A percentile compares a stretch with the other conserved stretches of the same genome.
Evolutionary conservation across 2,113 vertebrate genomes (phyloP).

Genomic region (Urocynchramus pylzowi): DNA sequence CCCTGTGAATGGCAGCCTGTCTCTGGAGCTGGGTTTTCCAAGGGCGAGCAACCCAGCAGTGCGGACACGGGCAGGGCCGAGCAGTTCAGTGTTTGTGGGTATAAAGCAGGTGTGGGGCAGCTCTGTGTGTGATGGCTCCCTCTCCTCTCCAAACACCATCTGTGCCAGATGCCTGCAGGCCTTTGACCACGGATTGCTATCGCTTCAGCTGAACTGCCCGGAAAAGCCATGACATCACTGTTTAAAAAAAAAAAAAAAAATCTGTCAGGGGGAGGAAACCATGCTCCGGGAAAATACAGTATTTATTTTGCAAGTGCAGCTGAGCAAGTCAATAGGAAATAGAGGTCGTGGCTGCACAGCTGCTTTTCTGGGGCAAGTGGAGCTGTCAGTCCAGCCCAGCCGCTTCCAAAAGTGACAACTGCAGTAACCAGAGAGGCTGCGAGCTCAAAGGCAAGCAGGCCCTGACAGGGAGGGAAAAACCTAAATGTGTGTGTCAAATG

Average conservation of each 20-base stretch:
- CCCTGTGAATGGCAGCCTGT: background rate
- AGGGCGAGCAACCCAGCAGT: background rate
- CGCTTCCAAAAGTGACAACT: background rate
- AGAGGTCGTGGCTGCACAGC: background rate
- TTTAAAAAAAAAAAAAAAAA: background rate
- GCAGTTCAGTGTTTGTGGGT: background rate
- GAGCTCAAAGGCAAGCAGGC: background rate
- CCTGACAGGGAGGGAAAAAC: background rate
- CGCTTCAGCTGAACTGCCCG: background rate
- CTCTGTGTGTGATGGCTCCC: background rate
- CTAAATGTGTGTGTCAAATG: background rate
- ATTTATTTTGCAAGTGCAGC: background rate
- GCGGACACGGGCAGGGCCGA: fast-evolving
- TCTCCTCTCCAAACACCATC: background rate
- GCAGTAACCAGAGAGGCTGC: background rate
- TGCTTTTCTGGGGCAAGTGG: background rate
- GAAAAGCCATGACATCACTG: conserved; percentile 1
- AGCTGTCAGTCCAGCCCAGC: background rate
- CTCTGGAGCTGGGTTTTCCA: background rate
- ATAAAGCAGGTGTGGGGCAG: fast-evolving
- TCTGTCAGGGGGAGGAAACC: background rate
- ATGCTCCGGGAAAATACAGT: background rate
- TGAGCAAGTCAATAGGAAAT: background rate
- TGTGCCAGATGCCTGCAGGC: background rate
- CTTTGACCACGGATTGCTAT: background rate